A percentile compares a stretch with the other conserved stretches of the same genome.
Conservation (phyloP, 2,113 vertebrate species). For the Scalopus aquaticus region DNA sequence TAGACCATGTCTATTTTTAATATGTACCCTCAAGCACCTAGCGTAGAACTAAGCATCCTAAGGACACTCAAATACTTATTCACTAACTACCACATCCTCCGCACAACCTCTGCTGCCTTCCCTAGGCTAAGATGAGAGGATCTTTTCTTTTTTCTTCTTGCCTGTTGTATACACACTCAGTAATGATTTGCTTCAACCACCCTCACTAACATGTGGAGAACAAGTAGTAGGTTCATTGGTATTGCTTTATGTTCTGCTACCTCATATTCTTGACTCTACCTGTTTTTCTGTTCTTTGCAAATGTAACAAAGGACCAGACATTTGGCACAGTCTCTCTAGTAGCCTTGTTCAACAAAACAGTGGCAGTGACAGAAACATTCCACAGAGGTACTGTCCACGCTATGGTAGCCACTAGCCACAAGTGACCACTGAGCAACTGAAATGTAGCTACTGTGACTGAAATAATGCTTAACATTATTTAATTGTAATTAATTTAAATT, state of each 20-base stretch:
- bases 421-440: not conserved
- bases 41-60: not conserved
- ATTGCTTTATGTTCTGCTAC: not conserved
- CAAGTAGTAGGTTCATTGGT: not conserved
- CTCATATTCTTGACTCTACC: not conserved
- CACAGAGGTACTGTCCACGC: not conserved
- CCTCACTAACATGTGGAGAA: not conserved
- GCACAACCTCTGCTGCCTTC: constrained; percentile 12
- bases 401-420: not conserved
- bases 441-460: not conserved
- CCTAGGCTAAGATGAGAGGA: not conserved
- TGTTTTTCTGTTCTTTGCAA: not conserved
- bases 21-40: constrained; percentile 66
- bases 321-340: not conserved
- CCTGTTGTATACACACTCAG: not conserved
- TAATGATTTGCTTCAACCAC: not conserved
- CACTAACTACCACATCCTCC: not conserved
- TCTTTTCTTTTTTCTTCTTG: not conserved
- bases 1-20: constrained; percentile 75
- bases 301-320: not conserved
- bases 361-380: not conserved
- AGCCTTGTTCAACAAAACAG: not conserved
- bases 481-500: constrained; percentile 1
- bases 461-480: not conserved
- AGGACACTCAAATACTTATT: constrained; percentile 9